A percentile compares a stretch with the other conserved stretches of the same genome.
Conservation (phyloP, 2,797 vertebrate species). For the Microtus obscurus region DNA sequence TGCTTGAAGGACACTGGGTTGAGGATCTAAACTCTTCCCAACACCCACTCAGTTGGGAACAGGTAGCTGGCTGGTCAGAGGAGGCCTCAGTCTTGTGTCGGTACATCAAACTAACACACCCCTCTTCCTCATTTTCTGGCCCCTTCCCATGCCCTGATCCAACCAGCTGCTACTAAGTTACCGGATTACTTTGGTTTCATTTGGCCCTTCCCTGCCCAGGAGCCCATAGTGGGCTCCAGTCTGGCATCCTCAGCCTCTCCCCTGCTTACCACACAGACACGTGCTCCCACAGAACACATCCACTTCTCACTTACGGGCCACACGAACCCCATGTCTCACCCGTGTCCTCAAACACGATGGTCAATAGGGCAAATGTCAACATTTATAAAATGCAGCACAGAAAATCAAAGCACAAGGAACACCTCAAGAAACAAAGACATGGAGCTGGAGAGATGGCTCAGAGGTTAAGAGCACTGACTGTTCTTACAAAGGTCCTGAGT, state of each 20-base stretch:
- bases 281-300: background rate
- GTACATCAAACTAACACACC: background rate
- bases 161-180: background rate
- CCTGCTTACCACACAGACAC: background rate
- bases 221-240: background rate
- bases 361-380: conserved; percentile 7
- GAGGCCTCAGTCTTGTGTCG: background rate
- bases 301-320: background rate
- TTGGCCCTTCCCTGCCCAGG: background rate
- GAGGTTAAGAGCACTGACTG: too few relatives aligned
- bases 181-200: background rate
- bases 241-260: background rate
- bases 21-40: background rate
- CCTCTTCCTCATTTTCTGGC: background rate
- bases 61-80: background rate
- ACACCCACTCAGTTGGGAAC: background rate
- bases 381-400: background rate
- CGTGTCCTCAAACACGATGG: background rate
- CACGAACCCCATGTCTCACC: background rate
- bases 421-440: background rate
- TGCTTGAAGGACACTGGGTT: background rate
- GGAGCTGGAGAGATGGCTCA: too few relatives aligned
- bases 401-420: background rate
- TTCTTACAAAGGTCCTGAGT: too few relatives aligned
- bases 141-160: background rate